phyloP scores from a whole-genome alignment of 2,888 invertebrate genomes.

The Cataglyphis altisquamis region DNA sequence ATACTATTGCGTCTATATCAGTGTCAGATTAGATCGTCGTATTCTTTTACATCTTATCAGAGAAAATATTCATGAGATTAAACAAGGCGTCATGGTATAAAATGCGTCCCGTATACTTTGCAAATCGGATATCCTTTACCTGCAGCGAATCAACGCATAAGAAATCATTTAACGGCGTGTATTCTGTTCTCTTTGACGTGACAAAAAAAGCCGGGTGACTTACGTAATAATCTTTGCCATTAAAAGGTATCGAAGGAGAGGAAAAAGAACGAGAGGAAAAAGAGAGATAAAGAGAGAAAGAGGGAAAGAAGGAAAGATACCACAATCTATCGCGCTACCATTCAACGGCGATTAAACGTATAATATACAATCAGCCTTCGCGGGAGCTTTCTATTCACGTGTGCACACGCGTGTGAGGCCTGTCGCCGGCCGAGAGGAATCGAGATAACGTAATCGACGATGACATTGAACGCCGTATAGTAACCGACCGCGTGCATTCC shows the following conservation, averaged over 20 bases:
- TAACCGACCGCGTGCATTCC: slow-evolving; percentile 77
- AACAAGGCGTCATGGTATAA: slow-evolving; percentile 4
- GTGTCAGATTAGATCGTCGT: slow-evolving; percentile 12
- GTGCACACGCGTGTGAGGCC: slow-evolving; percentile 70
- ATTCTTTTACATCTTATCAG: slow-evolving; percentile 20
- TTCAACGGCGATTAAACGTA: slow-evolving; percentile 44
- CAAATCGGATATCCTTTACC: slow-evolving; percentile 4
- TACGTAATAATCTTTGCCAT: slow-evolving; percentile 46
- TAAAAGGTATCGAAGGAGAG: slow-evolving; percentile 8
- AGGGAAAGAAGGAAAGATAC: slow-evolving; percentile 19
- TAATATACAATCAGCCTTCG: slow-evolving; percentile 25
- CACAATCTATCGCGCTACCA: slow-evolving; percentile 50
- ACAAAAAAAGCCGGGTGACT: slow-evolving; percentile 27
- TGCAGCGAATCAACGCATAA: slow-evolving; percentile 2
- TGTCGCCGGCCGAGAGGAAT: slow-evolving; percentile 65
- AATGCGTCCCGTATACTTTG: neutral
- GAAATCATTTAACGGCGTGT: slow-evolving; percentile 10
- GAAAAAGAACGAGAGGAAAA: slow-evolving; percentile 22
- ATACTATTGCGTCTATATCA: neutral
- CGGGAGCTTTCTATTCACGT: slow-evolving; percentile 68
- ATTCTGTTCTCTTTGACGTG: neutral
- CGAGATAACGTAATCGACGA: slow-evolving; percentile 77
- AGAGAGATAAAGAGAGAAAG: slow-evolving; percentile 23
- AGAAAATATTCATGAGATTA: neutral
- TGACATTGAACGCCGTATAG: slow-evolving; percentile 76